Percentiles rank a stretch among this genome's conserved stretches.
Conservation (phyloP, 2,113 vertebrate species). For the rabbit (Oryctolagus cuniculus) region DNA sequence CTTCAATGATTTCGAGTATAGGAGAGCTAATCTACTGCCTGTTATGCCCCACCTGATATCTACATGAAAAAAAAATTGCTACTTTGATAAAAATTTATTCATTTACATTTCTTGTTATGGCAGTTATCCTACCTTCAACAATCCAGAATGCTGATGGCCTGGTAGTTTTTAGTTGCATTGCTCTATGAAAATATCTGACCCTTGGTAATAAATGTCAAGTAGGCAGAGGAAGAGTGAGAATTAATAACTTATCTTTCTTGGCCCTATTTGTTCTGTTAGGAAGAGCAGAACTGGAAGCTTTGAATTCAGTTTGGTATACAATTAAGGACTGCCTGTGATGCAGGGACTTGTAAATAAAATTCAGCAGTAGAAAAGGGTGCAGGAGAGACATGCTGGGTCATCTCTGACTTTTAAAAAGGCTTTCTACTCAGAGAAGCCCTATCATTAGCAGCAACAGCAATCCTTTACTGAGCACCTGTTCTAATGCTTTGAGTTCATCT, state of each 20-base stretch:
- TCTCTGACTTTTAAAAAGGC: constrained; percentile 60
- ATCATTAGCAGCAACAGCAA: constrained; percentile 46
- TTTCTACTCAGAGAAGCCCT: constrained; percentile 54
- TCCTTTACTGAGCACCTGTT: constrained; percentile 22
- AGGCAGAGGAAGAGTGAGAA: constrained; percentile 8
- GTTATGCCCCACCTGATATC: not conserved
- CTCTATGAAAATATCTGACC: not conserved
- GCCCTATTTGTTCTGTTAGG: not conserved
- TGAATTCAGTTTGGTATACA: not conserved
- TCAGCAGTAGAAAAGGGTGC: not conserved
- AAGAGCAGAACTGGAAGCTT: not conserved
- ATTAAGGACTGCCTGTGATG: not conserved
- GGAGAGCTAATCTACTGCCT: not conserved
- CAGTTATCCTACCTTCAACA: not conserved
- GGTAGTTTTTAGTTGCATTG: not conserved
- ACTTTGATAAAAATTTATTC: not conserved
- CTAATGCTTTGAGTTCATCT: constrained; percentile 55
- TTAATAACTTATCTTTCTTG: not conserved
- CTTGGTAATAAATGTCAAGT: constrained; percentile 14
- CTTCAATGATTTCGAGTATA: not conserved
- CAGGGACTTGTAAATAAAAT: not conserved
- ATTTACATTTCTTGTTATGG: not conserved
- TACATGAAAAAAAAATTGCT: not conserved
- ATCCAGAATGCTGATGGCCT: not conserved
- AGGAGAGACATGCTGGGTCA: constrained; percentile 16